Base-by-base conservation (phyloP, 2,888 invertebrate species). In the Luperina testacea region DNA sequence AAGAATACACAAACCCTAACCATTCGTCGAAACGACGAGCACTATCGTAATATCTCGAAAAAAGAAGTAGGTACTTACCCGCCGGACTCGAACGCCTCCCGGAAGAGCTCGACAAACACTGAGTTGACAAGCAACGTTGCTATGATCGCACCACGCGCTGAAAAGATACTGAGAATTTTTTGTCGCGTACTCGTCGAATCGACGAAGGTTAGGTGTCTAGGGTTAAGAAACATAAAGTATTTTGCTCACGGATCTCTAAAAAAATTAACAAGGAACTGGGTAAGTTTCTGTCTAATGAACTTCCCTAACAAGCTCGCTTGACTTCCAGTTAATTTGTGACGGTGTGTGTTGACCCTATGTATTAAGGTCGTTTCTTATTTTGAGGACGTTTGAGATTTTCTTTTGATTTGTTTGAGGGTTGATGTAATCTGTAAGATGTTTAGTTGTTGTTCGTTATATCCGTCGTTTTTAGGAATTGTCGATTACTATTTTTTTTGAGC, bases 301-400 rank as follows among this genome's bases (percentile, higher is more conserved):
- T 88, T 88, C 71, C 24, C 48, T 88, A 88, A 88, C 87, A 88
- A 88, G 88, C 81, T 86, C 38, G 71, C 82, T 87, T 78, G 74
- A 87, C 77, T 86, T 82, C 77, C 80, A 86, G 86, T 87, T 81
- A 82, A 88, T 88, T 88, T 83, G 82, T 80, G 51, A 81, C 77
- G 77, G 79, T 78, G 83, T 77, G 45, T 84, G 80, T 83, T 85
- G 83, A 80, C 86, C 76, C 17, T 72, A 32, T 32, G 72, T 69
- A 79, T 84, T 79, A 80, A 27, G 38, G 51, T 38, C 38, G 65
- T 71, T 71, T n/a, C 74, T 69, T 85, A 72, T 68, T 77, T 77
- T 67, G 20, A 64, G 53, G 64, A 32, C 80, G 67, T 67, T 77
- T 71, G 65, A 53, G 70, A 48, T 48, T 59, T 82, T 71, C 63